Percentiles rank a stretch among this genome's conserved stretches.
Conservation (phyloP, 1,140 invertebrate species). For the Tetranychus cinnabarinus region DNA sequence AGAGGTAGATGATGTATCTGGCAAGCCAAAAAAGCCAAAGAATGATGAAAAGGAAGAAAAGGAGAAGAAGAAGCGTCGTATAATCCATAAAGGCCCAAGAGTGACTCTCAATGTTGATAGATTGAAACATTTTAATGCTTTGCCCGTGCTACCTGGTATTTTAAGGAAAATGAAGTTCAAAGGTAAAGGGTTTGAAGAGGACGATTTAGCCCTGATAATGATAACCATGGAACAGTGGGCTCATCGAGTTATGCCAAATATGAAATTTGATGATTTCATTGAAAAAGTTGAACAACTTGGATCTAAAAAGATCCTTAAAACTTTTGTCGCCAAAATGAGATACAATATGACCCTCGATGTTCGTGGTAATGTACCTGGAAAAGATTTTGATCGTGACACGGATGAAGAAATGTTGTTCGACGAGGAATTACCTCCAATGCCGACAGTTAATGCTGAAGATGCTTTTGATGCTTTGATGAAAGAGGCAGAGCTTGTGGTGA, state of each 20-base stretch:
- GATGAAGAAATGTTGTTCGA: neutral
- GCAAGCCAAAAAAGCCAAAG: neutral
- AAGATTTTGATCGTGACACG: neutral
- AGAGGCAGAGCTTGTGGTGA: neutral
- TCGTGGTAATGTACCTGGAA: neutral
- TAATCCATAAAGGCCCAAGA: neutral
- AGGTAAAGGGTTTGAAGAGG: slow-evolving; percentile 53
- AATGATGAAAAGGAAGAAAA: neutral
- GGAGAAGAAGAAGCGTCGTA: neutral
- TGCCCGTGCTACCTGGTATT: slow-evolving; percentile 44
- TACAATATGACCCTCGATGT: neutral
- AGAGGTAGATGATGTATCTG: too few relatives aligned
- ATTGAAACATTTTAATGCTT: slow-evolving; percentile 45
- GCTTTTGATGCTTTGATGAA: neutral
- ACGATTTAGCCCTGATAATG: slow-evolving; percentile 55
- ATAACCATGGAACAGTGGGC: slow-evolving; percentile 72
- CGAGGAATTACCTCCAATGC: neutral
- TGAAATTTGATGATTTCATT: slow-evolving; percentile 58
- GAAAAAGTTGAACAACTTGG: slow-evolving; percentile 56
- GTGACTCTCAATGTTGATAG: neutral
- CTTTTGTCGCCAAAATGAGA: neutral
- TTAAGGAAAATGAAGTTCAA: slow-evolving; percentile 59
- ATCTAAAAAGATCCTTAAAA: slow-evolving; percentile 34
- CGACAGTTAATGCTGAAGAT: neutral
- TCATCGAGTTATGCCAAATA: slow-evolving; percentile 65